Evolutionary conservation across 2,113 vertebrate species (phyloP), one percentile per base, ranked within the genome.

Genomic region (Vireo altiloquus): DNA sequence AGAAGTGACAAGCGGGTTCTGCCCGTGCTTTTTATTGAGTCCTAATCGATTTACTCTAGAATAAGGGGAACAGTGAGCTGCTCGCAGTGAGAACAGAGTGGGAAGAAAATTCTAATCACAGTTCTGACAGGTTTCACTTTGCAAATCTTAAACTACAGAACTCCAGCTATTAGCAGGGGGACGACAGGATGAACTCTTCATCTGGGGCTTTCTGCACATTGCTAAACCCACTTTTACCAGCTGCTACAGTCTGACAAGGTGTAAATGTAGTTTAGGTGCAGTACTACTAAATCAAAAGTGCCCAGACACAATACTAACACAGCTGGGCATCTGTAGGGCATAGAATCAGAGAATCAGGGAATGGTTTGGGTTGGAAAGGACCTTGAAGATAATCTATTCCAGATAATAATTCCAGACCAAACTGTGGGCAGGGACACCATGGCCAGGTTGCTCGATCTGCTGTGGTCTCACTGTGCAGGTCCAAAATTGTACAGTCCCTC

Each of bases 1-100:
- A 95, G 91, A 92, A 79, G 81, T 97, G 87, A 92, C 91, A 96
- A 90, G 89, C 21, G 0, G 70, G 75, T 92, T 88, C 89, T 82
- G 83, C 22, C 35, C 9, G 5, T 30, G 66, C 85, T 81, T 90
- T 92, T 83, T 76, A 77, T 89, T 94, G 82, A 94, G 78, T 91
- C 89, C 56, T 77, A 61, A 93, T 90, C 30, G 23, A 90, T 81
- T 92, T 82, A 47, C 53, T 95, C 89, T n/a, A 76, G 78, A 91
- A 76, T 33, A 50, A 80, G 78, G 85, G 52, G 50, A 71, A 30
- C 77, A 47, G 39, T 1, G 52, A 94, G 74, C 3, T 47, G 40
- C 63, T 79, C 2, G 3, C 44, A 60, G 60, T 4, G 74, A 92
- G 66, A 87, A 80, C 33, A 81, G 70, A 40, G 47, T 0, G 13